phyloP scores from a whole-genome alignment of 2,888 invertebrate species.

The Eristalis tenax region DNA sequence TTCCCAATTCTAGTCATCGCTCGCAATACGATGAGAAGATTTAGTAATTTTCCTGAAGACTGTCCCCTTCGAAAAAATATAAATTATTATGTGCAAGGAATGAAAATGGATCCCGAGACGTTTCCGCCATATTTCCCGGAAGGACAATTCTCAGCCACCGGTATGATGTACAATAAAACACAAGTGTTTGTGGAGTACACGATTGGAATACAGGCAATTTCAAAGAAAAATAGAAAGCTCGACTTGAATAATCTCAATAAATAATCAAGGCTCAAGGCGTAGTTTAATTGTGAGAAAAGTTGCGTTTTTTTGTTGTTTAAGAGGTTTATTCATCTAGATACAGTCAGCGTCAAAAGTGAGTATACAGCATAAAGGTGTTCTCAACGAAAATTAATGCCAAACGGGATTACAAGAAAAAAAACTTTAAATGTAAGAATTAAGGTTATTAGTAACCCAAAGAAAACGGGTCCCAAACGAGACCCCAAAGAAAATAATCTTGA shows the following conservation, averaged over 20 bases:
- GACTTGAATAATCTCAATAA: background rate
- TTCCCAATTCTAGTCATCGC: constrained; percentile 25
- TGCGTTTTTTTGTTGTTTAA: too few species aligned
- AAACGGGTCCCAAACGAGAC: too few species aligned
- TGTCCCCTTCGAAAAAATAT: constrained; percentile 34
- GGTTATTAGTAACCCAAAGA: too few species aligned
- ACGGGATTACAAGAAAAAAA: too few species aligned
- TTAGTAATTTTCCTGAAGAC: constrained; percentile 46
- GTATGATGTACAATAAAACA: constrained; percentile 4
- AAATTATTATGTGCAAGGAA: constrained; percentile 31
- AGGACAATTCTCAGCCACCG: constrained; percentile 31
- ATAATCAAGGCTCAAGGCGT: too few species aligned
- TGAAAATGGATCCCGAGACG: constrained; percentile 44
- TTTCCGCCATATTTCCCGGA: constrained; percentile 54
- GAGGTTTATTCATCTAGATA: too few species aligned
- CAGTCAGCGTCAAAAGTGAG: too few species aligned
- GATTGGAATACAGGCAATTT: constrained; percentile 10
- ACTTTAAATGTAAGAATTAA: too few species aligned
- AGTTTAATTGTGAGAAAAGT: too few species aligned
- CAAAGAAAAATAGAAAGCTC: constrained; percentile 10
- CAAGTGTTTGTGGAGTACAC: background rate
- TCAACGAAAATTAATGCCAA: too few species aligned
- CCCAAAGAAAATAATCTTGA: too few species aligned
- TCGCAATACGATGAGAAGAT: constrained; percentile 42
- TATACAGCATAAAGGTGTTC: too few species aligned